Base-by-base conservation (phyloP, 2,113 vertebrate genomes). In the Oncorhynchus gorbuscha region DNA sequence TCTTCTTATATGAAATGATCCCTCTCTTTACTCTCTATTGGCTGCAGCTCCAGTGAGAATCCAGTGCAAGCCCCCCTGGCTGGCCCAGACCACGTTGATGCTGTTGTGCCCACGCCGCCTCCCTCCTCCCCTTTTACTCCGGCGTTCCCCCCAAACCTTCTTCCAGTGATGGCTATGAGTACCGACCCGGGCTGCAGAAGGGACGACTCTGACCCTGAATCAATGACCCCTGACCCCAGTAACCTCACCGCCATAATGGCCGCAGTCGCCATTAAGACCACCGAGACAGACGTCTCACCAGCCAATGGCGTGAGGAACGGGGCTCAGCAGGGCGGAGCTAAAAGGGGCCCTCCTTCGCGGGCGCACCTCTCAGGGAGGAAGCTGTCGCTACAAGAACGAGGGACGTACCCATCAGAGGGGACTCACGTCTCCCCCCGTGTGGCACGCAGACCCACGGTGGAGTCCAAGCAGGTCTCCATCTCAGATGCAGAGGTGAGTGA, bases 401-500 rank as follows among this genome's bases (percentile, higher is more conserved):
- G 95, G 76, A 94, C 93, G 6, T 95, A 92, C 82, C 74, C 90
- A 79, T 28, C 81, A 0, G 88, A 78, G 5, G 84, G 83, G 77
- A 89, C 87, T 0, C 94, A 95, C 75, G 86, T 91, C 30, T 97
- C 95, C 0, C 95, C 96, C n/a, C 93, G 96, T 2, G 88, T 93
- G n/a, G 87, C 93, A 76, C 93, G 97, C 81, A 92, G 95, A 76
- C 97, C 96, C 8, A 98, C 97, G 0, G 94, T 98, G 18, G 97
- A 99, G 89, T 99, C 96, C 35, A 94, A 96, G 66, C 94, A 87
- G 0, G 95, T 99, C 79, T 97, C 97, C 78, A 97, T 99, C 89
- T 97, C 97, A 0, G 97, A 99, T n/a, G 76, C 95, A n/a, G 95
- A 97, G 94, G 98, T 99, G 88, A 90, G 95, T 78, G 13, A 49